Conservation (phyloP, 2,797 vertebrate species). For the Florisuga fusca region DNA sequence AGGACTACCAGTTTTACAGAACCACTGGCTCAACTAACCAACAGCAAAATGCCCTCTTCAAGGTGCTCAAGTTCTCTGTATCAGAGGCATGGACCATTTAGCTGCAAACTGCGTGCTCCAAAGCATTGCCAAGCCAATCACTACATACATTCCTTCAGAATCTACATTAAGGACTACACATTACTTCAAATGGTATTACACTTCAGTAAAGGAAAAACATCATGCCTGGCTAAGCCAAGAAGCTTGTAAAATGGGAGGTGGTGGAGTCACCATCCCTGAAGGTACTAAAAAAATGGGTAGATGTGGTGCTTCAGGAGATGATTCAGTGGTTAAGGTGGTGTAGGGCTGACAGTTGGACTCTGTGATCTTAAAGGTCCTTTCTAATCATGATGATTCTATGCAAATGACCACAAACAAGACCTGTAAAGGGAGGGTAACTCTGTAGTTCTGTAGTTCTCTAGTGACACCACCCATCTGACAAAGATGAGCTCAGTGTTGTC, state of each 20-base stretch:
- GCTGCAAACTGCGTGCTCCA: neutral
- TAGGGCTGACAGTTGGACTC: no score
- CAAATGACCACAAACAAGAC: neutral
- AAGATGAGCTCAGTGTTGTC: neutral
- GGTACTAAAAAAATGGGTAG: no score
- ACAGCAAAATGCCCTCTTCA: neutral
- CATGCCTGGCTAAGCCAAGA: neutral
- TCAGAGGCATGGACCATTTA: neutral
- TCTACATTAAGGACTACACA: neutral
- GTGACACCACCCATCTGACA: neutral
- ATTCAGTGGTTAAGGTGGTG: no score
- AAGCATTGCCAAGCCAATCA: neutral
- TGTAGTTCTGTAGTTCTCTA: neutral
- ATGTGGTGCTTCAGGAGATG: no score
- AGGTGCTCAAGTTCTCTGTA: accelerated
- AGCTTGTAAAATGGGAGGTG: neutral
- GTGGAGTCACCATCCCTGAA: no score
- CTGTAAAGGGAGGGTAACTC: neutral
- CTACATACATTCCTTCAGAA: neutral
- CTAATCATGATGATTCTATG: no score
- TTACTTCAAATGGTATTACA: neutral
- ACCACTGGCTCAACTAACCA: neutral
- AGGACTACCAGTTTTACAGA: neutral
- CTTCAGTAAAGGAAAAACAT: neutral
- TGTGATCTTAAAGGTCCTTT: no score